Conservation (phyloP, 53 echinoderm and acorn worm genomes). For the Patiria pectinifera region DNA sequence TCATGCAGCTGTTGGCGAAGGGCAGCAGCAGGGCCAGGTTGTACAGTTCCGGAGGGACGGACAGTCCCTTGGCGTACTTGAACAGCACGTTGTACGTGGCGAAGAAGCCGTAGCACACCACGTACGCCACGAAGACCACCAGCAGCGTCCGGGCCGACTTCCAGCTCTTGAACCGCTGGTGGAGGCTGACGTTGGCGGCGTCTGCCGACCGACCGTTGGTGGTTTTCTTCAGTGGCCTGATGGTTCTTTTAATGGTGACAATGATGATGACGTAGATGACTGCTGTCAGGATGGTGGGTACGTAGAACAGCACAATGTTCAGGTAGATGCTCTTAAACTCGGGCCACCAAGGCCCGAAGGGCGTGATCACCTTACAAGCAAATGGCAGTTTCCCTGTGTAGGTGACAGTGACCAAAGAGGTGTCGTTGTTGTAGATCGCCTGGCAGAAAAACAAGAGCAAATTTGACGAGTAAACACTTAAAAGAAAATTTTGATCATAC, state of each 20-base stretch:
- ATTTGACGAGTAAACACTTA: not conserved
- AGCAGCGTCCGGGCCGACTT: conserved; percentile 81
- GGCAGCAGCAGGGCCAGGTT: conserved; percentile 75
- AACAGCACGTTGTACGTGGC: conserved; percentile 81
- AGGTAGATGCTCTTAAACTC: conserved; percentile 89
- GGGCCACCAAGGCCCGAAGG: conserved; percentile 74
- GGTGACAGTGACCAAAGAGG: conserved; percentile 41
- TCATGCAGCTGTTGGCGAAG: conserved; percentile 86
- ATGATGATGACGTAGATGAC: conserved; percentile 76
- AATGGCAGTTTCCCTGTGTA: conserved; percentile 83
- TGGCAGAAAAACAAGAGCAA: not conserved
- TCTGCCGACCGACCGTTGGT: not conserved
- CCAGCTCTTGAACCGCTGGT: conserved; percentile 52
- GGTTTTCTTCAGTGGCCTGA: not conserved
- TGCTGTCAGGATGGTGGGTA: conserved; percentile 80
- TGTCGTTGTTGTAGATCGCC: conserved; percentile 59
- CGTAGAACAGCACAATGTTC: conserved; percentile 82
- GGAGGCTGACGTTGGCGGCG: not conserved
- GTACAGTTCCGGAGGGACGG: conserved; percentile 41
- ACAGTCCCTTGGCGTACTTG: conserved; percentile 39
- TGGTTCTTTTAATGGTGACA: conserved; percentile 64
- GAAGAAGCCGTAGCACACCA: conserved; percentile 79
- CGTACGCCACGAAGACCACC: conserved; percentile 80
- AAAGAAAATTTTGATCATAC: too few relatives aligned
- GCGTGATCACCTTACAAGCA: conserved; percentile 78